Evolutionary conservation across 1,140 invertebrate species (phyloP), one percentile per base, ranked within the genome.

Genomic region (Macrocentrus cingulum): DNA sequence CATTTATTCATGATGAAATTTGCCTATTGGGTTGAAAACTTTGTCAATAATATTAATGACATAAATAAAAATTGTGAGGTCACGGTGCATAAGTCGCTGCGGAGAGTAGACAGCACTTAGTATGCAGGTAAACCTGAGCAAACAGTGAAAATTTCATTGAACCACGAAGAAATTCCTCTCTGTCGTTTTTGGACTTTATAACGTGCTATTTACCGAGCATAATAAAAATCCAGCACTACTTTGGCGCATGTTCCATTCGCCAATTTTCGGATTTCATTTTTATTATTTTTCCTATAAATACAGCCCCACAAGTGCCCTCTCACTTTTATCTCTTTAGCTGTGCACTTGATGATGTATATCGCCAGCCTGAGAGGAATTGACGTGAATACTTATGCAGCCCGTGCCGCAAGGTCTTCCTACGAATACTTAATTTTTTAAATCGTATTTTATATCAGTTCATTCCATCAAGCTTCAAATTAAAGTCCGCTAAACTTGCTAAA

Each of bases 61-160:
- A n/a, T n/a, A n/a, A n/a, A n/a, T n/a, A n/a, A n/a, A n/a, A n/a
- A n/a, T n/a, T n/a, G n/a, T n/a, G n/a, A n/a, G n/a, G n/a, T n/a
- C n/a, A n/a, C n/a, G n/a, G n/a, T n/a, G n/a, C n/a, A n/a, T n/a
- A n/a, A n/a, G n/a, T n/a, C n/a, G n/a, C n/a, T n/a, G n/a, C n/a
- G n/a, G n/a, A n/a, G n/a, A n/a, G n/a, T 29, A 39, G 56, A 61
- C 50, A 49, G 22, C 60, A 39, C 20, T 67, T 67, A 60, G 64
- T 64, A 67, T 66, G 61, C 66, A 52, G 50, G 49, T 49, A 49
- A 59, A 20, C 51, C 51, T 45, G 62, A 25, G 59, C 57, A 65
- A 65, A 67, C 61, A 67, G 48, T 20, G 45, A 60, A 62, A 64
- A 60, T 65, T 66, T 44, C n/a, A 42, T 60, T 37, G 58, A 55